Evolutionary conservation across 2,888 invertebrate species (phyloP).

Genomic region (Erebia ligea): DNA sequence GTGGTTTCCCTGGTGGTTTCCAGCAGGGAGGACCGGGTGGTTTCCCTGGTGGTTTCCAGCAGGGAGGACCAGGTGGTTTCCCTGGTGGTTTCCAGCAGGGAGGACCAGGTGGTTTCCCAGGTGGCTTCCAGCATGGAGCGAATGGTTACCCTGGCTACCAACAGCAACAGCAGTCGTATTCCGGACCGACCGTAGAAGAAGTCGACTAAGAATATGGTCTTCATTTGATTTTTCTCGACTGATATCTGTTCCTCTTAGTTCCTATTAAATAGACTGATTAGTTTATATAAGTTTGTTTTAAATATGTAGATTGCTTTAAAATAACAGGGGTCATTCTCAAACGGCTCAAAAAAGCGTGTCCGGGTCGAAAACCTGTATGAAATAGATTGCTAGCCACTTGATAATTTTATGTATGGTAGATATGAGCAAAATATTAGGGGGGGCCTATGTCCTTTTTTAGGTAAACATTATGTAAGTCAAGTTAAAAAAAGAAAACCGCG

Average conservation of each 20-base stretch:
- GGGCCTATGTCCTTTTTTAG: no score
- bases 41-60: not conserved
- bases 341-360: no score
- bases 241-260: not conserved
- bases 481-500: no score
- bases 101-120: not conserved
- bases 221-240: not conserved
- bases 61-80: not conserved
- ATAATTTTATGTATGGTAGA: no score
- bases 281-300: not conserved
- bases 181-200: conserved; percentile 4
- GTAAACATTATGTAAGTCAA: no score
- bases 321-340: no score
- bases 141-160: conserved; percentile 50
- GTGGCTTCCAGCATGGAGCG: not conserved
- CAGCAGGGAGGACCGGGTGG: not conserved
- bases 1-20: not conserved
- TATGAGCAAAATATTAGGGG: no score
- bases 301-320: not conserved
- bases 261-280: not conserved
- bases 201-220: not conserved
- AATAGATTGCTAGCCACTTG: no score
- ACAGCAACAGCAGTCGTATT: not conserved
- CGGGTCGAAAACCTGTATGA: no score
- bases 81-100: not conserved